Conservation (phyloP, 2,888 invertebrate species). For the Spialia ferax region DNA sequence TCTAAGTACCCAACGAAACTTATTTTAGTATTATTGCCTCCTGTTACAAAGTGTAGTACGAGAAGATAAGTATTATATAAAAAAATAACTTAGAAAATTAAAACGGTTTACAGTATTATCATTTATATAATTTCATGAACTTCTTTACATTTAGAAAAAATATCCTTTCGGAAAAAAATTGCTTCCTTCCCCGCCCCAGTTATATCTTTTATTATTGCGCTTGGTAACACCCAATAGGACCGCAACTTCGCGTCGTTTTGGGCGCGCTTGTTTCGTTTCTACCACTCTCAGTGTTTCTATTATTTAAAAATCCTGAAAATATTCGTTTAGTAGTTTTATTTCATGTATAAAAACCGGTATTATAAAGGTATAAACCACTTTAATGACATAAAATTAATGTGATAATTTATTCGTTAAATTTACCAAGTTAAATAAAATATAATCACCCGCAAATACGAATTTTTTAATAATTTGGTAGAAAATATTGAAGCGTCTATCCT, state of each 20-base stretch:
- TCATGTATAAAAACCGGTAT: neutral
- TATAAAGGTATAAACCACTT: neutral
- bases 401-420: neutral
- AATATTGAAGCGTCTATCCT: slow-evolving; percentile 43
- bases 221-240: slow-evolving; percentile 1
- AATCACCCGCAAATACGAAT: neutral
- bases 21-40: no score
- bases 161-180: no score
- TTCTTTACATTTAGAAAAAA: no score
- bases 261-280: slow-evolving; percentile 3
- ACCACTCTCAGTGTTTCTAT: slow-evolving; percentile 12
- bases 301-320: neutral
- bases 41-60: no score
- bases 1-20: no score
- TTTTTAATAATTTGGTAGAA: slow-evolving; percentile 36
- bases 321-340: slow-evolving; percentile 1
- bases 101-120: no score
- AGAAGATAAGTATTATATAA: no score
- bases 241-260: slow-evolving; percentile 1
- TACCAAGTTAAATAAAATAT: neutral
- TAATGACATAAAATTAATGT: neutral
- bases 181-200: neutral
- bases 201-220: neutral
- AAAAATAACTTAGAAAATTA: no score
- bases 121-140: no score